A percentile compares a stretch with the other conserved stretches of the same genome.
phyloP scores from a whole-genome alignment of 1,140 invertebrate genomes.

The Batillaria attramentaria region DNA sequence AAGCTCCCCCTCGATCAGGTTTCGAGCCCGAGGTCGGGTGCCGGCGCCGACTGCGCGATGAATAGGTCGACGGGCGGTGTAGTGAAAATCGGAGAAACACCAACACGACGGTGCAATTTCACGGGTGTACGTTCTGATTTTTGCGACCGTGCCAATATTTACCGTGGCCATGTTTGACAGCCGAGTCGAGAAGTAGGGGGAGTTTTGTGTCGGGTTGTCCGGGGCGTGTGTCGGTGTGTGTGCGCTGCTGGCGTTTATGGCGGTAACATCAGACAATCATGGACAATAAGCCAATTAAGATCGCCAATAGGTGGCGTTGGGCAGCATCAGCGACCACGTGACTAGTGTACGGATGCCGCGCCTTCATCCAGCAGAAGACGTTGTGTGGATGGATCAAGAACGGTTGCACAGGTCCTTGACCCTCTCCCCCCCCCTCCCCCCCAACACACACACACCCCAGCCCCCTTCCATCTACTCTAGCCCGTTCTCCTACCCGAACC shows the following conservation, averaged over 20 bases:
- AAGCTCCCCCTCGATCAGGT: slow-evolving; percentile 10
- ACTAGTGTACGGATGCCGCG: background rate
- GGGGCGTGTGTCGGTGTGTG: background rate
- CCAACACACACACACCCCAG: too few species aligned
- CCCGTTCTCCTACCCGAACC: background rate
- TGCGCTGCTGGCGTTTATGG: background rate
- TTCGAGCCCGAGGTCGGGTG: background rate
- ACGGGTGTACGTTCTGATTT: background rate
- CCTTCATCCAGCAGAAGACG: too few species aligned
- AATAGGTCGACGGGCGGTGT: slow-evolving; percentile 7
- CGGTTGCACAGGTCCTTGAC: too few species aligned
- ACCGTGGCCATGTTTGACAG: too few species aligned
- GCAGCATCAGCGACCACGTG: background rate
- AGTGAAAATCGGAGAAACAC: background rate
- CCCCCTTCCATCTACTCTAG: background rate
- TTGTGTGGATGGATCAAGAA: too few species aligned
- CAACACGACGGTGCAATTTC: background rate
- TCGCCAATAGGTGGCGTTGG: background rate
- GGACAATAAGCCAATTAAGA: background rate
- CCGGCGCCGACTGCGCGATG: slow-evolving; percentile 1
- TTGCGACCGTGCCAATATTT: slow-evolving; percentile 2
- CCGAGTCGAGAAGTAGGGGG: background rate
- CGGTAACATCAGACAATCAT: slow-evolving; percentile 3
- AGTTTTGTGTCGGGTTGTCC: background rate
- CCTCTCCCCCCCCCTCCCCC: too few species aligned